Conservation (phyloP, 92 coral and sea anemone species). For the Paragorgia papillata region DNA sequence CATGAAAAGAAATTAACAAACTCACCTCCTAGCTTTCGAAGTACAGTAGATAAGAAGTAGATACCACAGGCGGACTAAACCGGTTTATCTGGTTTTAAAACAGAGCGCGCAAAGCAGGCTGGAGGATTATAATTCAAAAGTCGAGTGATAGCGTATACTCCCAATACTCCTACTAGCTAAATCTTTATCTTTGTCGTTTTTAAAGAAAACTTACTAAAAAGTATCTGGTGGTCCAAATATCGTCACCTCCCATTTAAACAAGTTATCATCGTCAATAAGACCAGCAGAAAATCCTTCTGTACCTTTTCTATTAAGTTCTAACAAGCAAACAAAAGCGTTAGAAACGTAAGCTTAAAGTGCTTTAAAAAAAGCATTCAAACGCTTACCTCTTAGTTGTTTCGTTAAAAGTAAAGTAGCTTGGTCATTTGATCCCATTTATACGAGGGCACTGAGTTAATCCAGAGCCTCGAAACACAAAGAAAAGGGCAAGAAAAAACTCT, state of each 20-base stretch:
- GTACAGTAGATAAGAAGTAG: no score
- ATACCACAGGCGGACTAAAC: no score
- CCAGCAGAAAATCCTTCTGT: slow-evolving; percentile 97
- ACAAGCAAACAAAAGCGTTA: slow-evolving; percentile 21
- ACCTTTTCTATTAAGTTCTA: slow-evolving; percentile 80
- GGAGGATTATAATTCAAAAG: no score
- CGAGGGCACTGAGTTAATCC: background rate
- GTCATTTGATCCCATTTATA: slow-evolving; percentile 76
- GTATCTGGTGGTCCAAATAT: slow-evolving; percentile 95
- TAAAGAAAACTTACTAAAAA: slow-evolving; percentile 80
- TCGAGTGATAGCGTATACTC: no score
- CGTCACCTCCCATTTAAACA: slow-evolving; percentile 91
- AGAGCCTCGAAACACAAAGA: background rate
- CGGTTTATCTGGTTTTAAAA: no score
- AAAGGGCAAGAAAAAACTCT: background rate
- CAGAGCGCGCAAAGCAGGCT: no score
- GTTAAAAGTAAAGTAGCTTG: slow-evolving; percentile 92
- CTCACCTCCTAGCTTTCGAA: no score
- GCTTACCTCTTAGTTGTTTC: slow-evolving; percentile 82
- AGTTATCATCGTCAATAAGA: slow-evolving; percentile 88
- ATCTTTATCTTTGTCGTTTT: no score
- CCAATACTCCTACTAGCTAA: no score
- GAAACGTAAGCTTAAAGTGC: slow-evolving; percentile 19
- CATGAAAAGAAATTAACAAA: no score
- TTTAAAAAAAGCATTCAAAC: background rate